A percentile compares a stretch with the other conserved stretches of the same genome.
phyloP scores from a whole-genome alignment of 37 sponge, comb jelly and placozoan genomes.

The Halisarca cf. caerulea region DNA sequence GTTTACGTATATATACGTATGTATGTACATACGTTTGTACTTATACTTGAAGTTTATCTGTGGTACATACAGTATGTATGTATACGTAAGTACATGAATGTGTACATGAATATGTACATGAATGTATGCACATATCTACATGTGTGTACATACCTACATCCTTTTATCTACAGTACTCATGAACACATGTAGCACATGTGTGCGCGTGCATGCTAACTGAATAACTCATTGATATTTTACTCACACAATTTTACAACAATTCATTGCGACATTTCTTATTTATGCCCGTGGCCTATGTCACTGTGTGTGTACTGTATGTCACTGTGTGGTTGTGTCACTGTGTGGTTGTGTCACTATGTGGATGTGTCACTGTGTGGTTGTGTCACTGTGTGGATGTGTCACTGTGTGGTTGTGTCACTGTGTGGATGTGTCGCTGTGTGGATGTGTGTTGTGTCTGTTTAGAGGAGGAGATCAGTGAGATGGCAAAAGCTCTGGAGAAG shows the following conservation, averaged over 20 bases:
- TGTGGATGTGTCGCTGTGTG: neutral
- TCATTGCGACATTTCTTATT: too few species aligned
- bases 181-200: neutral
- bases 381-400: neutral
- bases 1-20: conserved; percentile 2
- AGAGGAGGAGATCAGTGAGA: conserved; percentile 98
- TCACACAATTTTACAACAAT: too few species aligned
- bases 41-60: too few species aligned
- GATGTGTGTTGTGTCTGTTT: neutral
- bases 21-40: neutral
- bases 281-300: too few species aligned
- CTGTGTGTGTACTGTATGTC: conserved; percentile 5
- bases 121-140: too few species aligned
- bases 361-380: neutral
- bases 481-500: conserved; percentile 91
- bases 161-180: too few species aligned
- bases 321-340: neutral
- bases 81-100: too few species aligned
- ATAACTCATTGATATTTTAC: too few species aligned
- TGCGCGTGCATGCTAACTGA: neutral
- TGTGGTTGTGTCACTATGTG: neutral
- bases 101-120: too few species aligned
- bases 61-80: too few species aligned
- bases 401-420: neutral
- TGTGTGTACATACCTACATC: too few species aligned